phyloP scores from a whole-genome alignment of 2,113 vertebrate genomes.

The Thalassarche chlororhynchos region DNA sequence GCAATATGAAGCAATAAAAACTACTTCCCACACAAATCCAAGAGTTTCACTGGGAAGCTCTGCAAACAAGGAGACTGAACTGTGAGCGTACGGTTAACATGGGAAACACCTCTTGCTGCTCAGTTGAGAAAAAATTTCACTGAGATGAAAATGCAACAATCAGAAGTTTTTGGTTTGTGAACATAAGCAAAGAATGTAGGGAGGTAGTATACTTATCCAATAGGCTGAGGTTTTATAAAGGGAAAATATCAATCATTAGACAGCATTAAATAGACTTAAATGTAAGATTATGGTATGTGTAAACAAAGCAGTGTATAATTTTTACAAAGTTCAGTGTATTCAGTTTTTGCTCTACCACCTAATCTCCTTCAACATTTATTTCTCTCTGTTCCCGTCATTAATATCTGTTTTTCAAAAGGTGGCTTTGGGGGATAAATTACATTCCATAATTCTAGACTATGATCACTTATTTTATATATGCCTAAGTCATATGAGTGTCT shows the following conservation, averaged over 20 bases:
- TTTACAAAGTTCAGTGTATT: background rate
- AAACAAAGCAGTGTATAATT: background rate
- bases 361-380: background rate
- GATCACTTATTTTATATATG: background rate
- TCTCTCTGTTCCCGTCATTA: background rate
- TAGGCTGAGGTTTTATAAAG: background rate
- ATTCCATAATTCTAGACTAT: background rate
- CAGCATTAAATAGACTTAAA: slow-evolving; percentile 3
- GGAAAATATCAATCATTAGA: background rate
- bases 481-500: background rate
- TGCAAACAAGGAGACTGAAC: background rate
- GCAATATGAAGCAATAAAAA: background rate
- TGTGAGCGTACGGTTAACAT: background rate
- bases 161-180: background rate
- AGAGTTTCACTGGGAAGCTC: background rate
- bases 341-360: background rate
- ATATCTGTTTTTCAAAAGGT: background rate
- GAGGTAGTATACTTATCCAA: background rate
- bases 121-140: background rate
- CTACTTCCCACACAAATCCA: background rate
- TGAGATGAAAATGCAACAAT: background rate
- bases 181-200: background rate
- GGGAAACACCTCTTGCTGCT: background rate
- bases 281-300: background rate
- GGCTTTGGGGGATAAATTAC: background rate